These are phyloP conservation scores for Dromiciops gliroides DNA, from an alignment of 2,113 vertebrate genomes.

Conservation along the genomic window DNA sequence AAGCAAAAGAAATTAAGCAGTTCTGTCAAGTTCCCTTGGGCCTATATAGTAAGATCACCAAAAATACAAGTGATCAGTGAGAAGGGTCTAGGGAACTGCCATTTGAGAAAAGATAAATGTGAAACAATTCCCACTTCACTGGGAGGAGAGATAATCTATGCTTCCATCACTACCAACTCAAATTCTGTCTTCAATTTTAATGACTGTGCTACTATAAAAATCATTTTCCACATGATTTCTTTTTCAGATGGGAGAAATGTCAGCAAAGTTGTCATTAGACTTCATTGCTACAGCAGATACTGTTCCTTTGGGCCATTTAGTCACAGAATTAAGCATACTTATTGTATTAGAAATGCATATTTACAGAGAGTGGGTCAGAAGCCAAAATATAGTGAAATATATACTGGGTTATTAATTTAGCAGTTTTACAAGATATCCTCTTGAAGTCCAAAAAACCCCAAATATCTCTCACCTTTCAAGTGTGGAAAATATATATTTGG, in stretches of 20 bases:
- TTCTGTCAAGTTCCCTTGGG: background rate
- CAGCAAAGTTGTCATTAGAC: conserved; percentile 57
- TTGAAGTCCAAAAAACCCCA: background rate
- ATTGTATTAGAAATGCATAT: conserved; percentile 49
- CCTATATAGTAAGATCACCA: background rate
- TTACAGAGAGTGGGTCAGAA: conserved; percentile 49
- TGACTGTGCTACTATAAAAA: conserved; percentile 62
- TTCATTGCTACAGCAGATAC: conserved; percentile 43
- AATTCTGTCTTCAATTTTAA: conserved; percentile 49
- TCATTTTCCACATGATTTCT: conserved; percentile 70
- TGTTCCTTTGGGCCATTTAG: conserved; percentile 19
- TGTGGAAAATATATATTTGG: background rate
- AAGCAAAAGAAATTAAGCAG: background rate
- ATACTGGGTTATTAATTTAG: conserved; percentile 43
- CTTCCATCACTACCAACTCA: conserved; percentile 45
- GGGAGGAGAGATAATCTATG: background rate
- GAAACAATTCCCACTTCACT: background rate
- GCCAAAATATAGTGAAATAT: conserved; percentile 16
- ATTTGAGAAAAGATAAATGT: background rate
- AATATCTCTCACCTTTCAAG: background rate
- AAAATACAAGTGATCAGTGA: background rate
- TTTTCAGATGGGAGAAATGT: conserved; percentile 52
- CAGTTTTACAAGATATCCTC: conserved; percentile 26
- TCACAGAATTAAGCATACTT: conserved; percentile 27
- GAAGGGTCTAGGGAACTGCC: background rate